Evolutionary conservation across 2,797 vertebrate species (phyloP).

Genomic region (Falco columbarius): DNA sequence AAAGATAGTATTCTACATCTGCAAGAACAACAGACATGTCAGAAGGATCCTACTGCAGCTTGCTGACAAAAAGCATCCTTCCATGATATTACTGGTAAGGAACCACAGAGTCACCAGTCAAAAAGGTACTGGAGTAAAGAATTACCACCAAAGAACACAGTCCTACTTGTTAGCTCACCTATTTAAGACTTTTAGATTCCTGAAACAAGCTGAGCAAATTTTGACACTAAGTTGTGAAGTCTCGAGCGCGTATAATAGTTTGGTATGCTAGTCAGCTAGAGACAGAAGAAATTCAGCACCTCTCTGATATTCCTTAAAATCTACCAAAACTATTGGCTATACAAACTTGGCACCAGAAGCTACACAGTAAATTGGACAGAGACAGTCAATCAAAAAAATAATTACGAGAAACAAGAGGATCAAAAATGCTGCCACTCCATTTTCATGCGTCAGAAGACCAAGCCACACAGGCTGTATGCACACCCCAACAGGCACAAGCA

Average conservation of each 20-base stretch:
- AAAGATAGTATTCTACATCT: no score
- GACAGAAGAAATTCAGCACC: neutral
- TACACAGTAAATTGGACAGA: neutral
- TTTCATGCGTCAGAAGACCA: neutral
- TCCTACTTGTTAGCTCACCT: neutral
- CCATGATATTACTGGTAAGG: neutral
- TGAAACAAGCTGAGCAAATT: neutral
- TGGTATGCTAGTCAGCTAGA: neutral
- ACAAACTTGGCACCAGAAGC: neutral
- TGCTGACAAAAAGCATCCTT: neutral
- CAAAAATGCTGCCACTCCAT: neutral
- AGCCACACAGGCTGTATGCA: neutral
- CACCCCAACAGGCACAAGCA: neutral
- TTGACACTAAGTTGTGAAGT: neutral
- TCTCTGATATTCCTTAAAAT: neutral
- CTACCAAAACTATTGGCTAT: neutral
- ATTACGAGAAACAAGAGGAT: neutral
- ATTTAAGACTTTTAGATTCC: neutral
- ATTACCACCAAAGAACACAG: neutral
- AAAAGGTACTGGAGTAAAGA: neutral
- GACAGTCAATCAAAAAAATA: neutral
- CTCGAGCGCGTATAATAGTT: accelerated
- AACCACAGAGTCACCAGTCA: neutral
- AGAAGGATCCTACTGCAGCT: neutral
- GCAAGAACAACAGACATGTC: neutral